phyloP scores from a whole-genome alignment of 1,140 invertebrate species.

The Muscidifurax raptorellus region DNA sequence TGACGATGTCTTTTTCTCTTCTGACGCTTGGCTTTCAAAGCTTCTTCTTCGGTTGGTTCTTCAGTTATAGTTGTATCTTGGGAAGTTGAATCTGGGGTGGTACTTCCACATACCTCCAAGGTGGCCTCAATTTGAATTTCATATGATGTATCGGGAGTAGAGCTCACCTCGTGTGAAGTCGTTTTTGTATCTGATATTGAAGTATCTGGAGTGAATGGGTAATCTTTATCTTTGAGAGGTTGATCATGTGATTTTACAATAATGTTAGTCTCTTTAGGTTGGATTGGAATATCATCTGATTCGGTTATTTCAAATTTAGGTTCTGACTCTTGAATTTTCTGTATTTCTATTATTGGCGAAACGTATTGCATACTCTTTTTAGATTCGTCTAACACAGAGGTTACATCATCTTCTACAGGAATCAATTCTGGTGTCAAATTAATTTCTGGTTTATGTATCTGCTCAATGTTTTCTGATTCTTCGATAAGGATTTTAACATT shows the following conservation, averaged over 20 bases:
- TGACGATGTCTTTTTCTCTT: constrained; percentile 62
- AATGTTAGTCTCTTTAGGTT: neutral
- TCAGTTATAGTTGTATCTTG: constrained; percentile 61
- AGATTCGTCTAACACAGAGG: neutral
- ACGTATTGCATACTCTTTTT: too few relatives aligned
- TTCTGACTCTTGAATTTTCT: neutral
- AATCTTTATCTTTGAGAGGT: neutral
- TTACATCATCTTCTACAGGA: neutral
- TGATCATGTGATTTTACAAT: constrained; percentile 5
- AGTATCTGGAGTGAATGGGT: neutral
- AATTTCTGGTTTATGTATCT: neutral
- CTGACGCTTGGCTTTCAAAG: constrained; percentile 55
- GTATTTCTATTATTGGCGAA: neutral
- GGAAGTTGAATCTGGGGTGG: constrained; percentile 61
- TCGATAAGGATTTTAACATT: neutral
- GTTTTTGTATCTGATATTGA: constrained; percentile 12
- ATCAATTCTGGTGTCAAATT: neutral
- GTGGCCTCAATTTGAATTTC: constrained; percentile 71
- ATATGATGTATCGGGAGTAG: constrained; percentile 62
- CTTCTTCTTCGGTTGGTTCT: constrained; percentile 50
- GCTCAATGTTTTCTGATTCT: neutral
- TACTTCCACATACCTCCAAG: constrained; percentile 65
- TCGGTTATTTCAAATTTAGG: constrained; percentile 8
- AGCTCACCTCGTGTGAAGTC: constrained; percentile 58
- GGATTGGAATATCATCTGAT: neutral